phyloP scores from a whole-genome alignment of 2,797 vertebrate species.

The Lagocephalus sceleratus region DNA sequence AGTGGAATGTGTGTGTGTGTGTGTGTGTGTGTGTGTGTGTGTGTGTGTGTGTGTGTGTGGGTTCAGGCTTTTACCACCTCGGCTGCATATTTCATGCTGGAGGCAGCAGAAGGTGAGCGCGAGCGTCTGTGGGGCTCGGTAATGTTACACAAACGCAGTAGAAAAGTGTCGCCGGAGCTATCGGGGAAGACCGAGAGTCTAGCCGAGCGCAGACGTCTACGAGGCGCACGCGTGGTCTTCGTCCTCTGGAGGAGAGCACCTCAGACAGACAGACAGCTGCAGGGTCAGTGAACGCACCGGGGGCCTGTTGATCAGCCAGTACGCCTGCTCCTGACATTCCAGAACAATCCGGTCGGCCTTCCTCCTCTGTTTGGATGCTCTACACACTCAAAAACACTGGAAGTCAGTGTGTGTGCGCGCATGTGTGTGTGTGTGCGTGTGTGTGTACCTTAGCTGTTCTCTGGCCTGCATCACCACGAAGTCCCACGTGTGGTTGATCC shows the following conservation, averaged over 20 bases:
- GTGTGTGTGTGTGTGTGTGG: no score
- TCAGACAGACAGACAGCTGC: no score
- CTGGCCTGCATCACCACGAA: slow-evolving; percentile 95
- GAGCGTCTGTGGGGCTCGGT: slow-evolving; percentile 30
- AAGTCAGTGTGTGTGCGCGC: neutral
- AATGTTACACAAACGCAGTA: neutral
- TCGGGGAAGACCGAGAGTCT: no score
- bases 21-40: no score
- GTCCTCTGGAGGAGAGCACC: no score
- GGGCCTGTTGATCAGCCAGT: slow-evolving; percentile 92
- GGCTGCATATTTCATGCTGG: slow-evolving; percentile 75
- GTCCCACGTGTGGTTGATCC: slow-evolving; percentile 93
- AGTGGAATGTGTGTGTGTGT: slow-evolving; percentile 8
- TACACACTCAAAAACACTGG: slow-evolving; percentile 53
- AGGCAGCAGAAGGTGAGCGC: slow-evolving; percentile 34
- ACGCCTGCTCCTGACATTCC: slow-evolving; percentile 91
- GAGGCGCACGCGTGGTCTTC: no score
- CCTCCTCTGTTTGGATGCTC: slow-evolving; percentile 88
- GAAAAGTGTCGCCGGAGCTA: neutral
- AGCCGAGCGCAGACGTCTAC: no score
- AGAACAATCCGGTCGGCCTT: slow-evolving; percentile 92
- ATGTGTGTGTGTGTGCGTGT: neutral
- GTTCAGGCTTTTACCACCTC: slow-evolving; percentile 58
- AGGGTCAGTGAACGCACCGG: slow-evolving; percentile 68
- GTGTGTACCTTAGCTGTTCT: slow-evolving; percentile 87